A percentile compares a stretch with the other conserved stretches of the same genome.
phyloP scores from a whole-genome alignment of 2,113 vertebrate genomes.

The Rhabdomys dilectus region DNA sequence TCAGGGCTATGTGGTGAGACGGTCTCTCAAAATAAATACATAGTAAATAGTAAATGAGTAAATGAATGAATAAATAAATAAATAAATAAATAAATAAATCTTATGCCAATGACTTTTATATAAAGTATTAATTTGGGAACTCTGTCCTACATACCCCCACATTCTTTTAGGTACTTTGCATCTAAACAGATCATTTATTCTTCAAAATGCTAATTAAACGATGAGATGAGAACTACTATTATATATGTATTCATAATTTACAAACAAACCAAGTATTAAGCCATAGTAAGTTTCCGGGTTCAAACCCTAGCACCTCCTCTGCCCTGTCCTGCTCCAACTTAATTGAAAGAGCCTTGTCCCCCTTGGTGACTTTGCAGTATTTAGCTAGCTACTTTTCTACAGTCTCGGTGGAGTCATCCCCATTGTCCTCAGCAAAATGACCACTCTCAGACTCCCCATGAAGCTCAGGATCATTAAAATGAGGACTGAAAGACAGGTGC shows the following conservation, averaged over 20 bases:
- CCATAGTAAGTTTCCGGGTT: neutral
- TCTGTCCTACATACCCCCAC: neutral
- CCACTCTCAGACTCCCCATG: neutral
- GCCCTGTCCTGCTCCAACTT: neutral
- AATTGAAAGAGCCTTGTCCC: neutral
- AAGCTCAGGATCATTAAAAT: neutral
- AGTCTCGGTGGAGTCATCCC: neutral
- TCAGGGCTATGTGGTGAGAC: neutral
- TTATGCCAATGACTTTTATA: neutral
- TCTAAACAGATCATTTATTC: neutral
- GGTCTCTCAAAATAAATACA: neutral
- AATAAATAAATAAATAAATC: neutral
- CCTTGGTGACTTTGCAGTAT: neutral
- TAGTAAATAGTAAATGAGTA: neutral
- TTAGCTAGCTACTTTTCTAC: neutral
- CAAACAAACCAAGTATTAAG: neutral
- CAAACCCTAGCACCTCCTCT: neutral
- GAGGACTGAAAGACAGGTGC: neutral
- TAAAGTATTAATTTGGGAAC: neutral
- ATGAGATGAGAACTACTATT: neutral
- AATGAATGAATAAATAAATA: neutral
- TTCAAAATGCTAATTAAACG: neutral
- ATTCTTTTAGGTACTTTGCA: neutral
- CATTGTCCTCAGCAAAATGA: too few species aligned
- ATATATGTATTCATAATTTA: neutral